Evolutionary conservation across 2,797 vertebrate genomes (phyloP), one percentile per base, ranked within the genome.

Genomic region (Remorina albescens): DNA sequence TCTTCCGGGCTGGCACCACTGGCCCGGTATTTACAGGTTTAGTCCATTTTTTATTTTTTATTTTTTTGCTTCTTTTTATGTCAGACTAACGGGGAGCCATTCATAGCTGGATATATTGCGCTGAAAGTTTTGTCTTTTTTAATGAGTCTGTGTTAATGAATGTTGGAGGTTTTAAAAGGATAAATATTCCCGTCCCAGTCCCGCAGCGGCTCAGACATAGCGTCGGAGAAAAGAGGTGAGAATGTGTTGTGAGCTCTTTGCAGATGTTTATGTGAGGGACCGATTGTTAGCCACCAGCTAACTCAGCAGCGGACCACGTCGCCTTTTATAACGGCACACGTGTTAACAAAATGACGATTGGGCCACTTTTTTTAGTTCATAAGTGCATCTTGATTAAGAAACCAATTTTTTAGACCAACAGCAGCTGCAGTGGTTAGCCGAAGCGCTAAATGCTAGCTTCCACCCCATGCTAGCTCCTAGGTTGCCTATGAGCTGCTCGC

Each of bases 1-100:
- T 84, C 92, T 94, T 95, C 95, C 95, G 92, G 93, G 76, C 87
- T 88, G 74, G 67, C 28, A 63, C 39, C 51, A 26, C 56, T 87
- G 81, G 69, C 86, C 89, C 87, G 89, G 85, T 80, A 88, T 91
- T 81, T 82, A 62, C 23, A 53, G 50, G 82, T 84, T 57, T 37
- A 51, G 41, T 55, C 9, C 61, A 57, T 72, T 75, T 76, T 71
- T n/a, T n/a, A n/a, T n/a, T n/a, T n/a, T n/a, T n/a, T n/a, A n/a
- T 21, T 30, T 30, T 30, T 30, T 21, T 28, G 28, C 19, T 8
- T 23, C 16, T 72, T 66, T 76, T 82, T 69, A 21, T 15, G 11
- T 10, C n/a, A 21, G 2, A 39, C 4, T 2, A 4, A 9, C 19
- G 4, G 8, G 16, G 28, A 23, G 23, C 5, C n/a, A 28, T 62